A percentile compares a stretch with the other conserved stretches of the same genome.
phyloP scores from a whole-genome alignment of 2,888 invertebrate genomes.

The Dryococelus australis region DNA sequence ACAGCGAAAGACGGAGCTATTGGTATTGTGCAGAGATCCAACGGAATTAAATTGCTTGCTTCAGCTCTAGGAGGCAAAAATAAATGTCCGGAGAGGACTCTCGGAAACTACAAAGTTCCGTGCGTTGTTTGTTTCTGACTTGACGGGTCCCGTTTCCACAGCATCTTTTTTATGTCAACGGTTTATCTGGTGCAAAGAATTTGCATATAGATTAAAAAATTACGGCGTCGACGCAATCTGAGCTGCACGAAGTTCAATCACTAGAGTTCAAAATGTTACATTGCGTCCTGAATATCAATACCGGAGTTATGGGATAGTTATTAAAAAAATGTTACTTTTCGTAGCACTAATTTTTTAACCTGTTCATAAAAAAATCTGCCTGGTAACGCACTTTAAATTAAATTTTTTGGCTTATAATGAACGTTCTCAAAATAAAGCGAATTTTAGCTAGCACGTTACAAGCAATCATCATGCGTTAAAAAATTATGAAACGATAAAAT shows the following conservation, averaged over 20 bases:
- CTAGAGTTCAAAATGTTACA: background rate
- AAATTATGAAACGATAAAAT: no score
- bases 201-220: conserved; percentile 6
- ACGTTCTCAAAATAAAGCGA: no score
- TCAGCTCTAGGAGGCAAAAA: no score
- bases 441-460: no score
- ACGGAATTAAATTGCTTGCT: background rate
- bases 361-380: no score
- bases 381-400: no score
- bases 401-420: no score
- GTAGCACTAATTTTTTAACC: no score
- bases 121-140: background rate
- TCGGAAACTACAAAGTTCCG: background rate
- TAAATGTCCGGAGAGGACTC: background rate
- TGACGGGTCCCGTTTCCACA: background rate
- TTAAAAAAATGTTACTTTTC: background rate
- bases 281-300: background rate
- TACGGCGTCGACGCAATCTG: background rate
- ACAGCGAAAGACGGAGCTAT: no score
- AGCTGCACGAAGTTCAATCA: background rate
- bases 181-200: background rate
- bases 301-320: background rate
- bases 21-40: no score
- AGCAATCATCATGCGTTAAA: no score
- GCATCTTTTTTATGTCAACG: background rate